Evolutionary conservation across 2,888 invertebrate genomes (phyloP), one percentile per base, ranked within the genome.

Genomic region (Crematogaster levior): DNA sequence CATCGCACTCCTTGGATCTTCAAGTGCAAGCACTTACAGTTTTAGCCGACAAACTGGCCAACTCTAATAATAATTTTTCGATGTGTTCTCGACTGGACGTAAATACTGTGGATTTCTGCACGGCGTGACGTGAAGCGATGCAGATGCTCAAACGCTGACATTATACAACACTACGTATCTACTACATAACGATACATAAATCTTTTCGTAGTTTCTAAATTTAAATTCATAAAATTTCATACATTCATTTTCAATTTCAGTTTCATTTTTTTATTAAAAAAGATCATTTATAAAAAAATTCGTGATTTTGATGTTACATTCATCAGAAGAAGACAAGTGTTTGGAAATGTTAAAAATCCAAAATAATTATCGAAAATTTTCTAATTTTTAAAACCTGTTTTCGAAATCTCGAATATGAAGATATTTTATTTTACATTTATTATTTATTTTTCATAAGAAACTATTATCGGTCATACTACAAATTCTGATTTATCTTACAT

Each of bases 1-100:
- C 81, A 83, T 83, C 83, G 83, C 74, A 83, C 83, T 74, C 63
- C 46, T 70, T 27, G 66, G 66, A 82, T 70, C 84, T 82, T 84
- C 84, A 84, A 84, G 84, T 84, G 84, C 84, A 84, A 84, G 60
- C 84, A 63, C 66, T 61, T 72, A 73, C 82, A 43, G 18, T 73
- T 84, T 82, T 84, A 84, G 84, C 82, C 77, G 37, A 34, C 60
- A 73, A 79, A 53, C 84, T 79, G 84, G 79, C 72, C 82, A 66
- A 12, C 53, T 84, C 84, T 84, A 84, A 82, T 79, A 84, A 84
- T 84, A 84, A 82, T 84, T 83, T 82, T 46, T 61, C 30, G 40
- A 73, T 77, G 65, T 79, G 66, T 79, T 79, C 30, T 48, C 37
- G 24, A 48, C 21, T 12, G 61, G 12, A 10, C 15, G 34, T 65